These are phyloP conservation scores for Paradoxurus hermaphroditus DNA, from an alignment of 2,113 vertebrate species.

Conservation along the genomic window DNA sequence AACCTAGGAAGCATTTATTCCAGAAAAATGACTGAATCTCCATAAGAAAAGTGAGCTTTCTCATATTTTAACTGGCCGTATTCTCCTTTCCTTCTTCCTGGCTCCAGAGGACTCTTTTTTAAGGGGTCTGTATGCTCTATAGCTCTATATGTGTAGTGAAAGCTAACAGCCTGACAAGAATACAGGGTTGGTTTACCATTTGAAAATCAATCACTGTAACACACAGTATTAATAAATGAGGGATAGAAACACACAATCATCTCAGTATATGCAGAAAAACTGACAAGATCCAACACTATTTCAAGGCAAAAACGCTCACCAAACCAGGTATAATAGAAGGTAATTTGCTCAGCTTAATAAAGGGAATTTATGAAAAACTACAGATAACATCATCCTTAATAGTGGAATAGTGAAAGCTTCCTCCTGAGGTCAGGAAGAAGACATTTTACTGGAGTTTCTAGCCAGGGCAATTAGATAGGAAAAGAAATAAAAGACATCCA, in stretches of 20 bases:
- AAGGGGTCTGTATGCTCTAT: too few relatives aligned
- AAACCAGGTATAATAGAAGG: neutral
- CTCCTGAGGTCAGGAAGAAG: neutral
- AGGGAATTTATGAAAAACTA: neutral
- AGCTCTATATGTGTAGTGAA: neutral
- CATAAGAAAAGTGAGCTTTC: neutral
- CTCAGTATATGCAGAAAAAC: neutral
- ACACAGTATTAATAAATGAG: neutral
- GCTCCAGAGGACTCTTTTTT: neutral
- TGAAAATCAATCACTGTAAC: neutral
- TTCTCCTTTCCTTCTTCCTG: neutral
- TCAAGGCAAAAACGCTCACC: neutral
- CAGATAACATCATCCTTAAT: neutral
- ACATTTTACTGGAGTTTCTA: neutral
- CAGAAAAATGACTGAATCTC: neutral
- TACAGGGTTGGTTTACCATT: neutral
- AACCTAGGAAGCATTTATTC: neutral
- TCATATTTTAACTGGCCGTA: neutral
- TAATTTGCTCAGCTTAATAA: neutral
- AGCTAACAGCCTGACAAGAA: neutral
- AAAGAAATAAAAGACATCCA: neutral
- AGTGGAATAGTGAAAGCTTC: neutral
- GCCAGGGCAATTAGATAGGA: neutral
- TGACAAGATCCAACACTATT: neutral
- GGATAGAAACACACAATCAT: neutral